Evolutionary conservation across 2,797 vertebrate genomes (phyloP), one percentile per base, ranked within the genome.

Genomic region (Neosilurus mollespiculum): DNA sequence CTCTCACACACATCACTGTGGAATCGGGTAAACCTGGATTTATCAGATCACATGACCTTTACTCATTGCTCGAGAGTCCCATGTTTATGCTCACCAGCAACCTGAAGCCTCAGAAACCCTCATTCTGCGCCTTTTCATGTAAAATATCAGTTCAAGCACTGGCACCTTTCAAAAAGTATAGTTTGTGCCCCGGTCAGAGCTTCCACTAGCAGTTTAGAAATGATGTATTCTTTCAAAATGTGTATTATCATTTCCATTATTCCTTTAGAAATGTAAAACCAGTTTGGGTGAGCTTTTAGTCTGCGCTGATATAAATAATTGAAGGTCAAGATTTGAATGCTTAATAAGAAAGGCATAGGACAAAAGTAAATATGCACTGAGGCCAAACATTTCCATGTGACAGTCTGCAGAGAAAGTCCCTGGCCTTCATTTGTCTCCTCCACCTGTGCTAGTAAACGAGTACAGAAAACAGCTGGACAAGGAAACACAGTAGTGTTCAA

Each of bases 391-490:
- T 66, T 78, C 58, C 72, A 83, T 80, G 30, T 65, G 80, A 78
- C 30, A 82, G 78, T 65, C 73, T 53, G 67, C 37, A 66, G 59
- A 75, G 66, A 82, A 84, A 69, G 75, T 77, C n/a, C 81, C 65
- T 81, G 84, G 65, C 81, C 62, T 82, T 72, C 65, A 66, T 62
- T 71, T 51, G 76, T 43, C 37, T 73, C 34, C 65, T 62, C 53
- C 65, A 54, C 54, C 37, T 70, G 49, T 78, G 43, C 59, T 64
- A 43, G 61, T 72, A n/a, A 71, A 80, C 37, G 56, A 84, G 51
- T 51, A 70, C 26, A 14, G 62, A 54, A 66, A 84, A 86, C 80
- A 84, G 76, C 82, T 86, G 82, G 56, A 65, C 59, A 76, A 73
- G 20, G 64, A 78, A 62, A 69, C 49, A 53, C 70, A 65, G 67